Conservation (phyloP, 2,888 invertebrate genomes). For the Lamellibrachia satsuma region DNA sequence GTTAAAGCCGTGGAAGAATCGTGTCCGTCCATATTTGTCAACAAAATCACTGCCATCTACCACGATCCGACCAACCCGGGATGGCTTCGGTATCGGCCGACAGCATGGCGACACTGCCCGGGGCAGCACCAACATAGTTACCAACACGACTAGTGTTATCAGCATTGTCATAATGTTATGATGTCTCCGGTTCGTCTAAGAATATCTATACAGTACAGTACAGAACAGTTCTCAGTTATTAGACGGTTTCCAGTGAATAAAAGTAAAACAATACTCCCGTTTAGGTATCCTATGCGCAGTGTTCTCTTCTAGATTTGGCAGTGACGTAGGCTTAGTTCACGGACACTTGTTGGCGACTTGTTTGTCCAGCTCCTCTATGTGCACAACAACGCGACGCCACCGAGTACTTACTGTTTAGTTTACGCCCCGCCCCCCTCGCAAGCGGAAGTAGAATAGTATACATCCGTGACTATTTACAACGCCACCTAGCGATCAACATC, state of each 20-base stretch:
- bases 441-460: neutral
- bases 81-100: slow-evolving; percentile 8
- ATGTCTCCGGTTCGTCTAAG: neutral
- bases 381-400: neutral
- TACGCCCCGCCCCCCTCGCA: neutral
- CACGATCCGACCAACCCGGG: neutral
- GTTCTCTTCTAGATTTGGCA: too few relatives aligned
- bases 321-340: neutral
- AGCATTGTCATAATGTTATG: neutral
- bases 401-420: neutral
- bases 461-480: neutral
- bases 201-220: neutral
- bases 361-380: neutral
- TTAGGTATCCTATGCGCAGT: too few relatives aligned
- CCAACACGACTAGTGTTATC: slow-evolving; percentile 9
- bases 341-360: neutral
- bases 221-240: too few relatives aligned
- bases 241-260: too few relatives aligned
- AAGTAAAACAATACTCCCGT: too few relatives aligned
- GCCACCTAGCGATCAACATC: neutral
- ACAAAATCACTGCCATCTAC: slow-evolving; percentile 39
- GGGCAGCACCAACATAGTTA: slow-evolving; percentile 21
- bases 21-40: slow-evolving; percentile 44
- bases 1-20: slow-evolving; percentile 53
- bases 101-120: slow-evolving; percentile 23